Base-by-base conservation (phyloP, 2,888 invertebrate species). In the Macropis europaea region DNA sequence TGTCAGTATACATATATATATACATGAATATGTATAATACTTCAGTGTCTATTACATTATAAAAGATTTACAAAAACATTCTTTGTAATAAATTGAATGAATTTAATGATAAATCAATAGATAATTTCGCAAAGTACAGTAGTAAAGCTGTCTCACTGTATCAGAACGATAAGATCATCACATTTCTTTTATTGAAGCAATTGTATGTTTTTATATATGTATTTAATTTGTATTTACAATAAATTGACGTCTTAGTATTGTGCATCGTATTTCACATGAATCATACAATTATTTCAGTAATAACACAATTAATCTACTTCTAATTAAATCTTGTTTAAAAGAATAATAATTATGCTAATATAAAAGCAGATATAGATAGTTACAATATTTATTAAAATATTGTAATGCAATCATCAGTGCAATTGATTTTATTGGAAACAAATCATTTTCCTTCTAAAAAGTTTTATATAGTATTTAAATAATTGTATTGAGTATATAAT, bases 1-100 rank as follows among this genome's bases (percentile, higher is more conserved):
- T 53, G 11, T 17, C 7, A 42, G 9, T 15, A 42, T 13, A 26
- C 9, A 48, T 62, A 50, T 62, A 54, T 64, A 38, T 32, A 50
- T 61, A 56, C 24, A 59, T 50, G 42, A 6, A 11, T 56, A 48
- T 36, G 61, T 53, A 68, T 43, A n/a, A 28, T 56, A 54, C 9
- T 61, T 13, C 40, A 30, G 24, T 24, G 17, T 61, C 19, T 38
- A 52, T 42, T 19, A 54, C 24, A 67, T 61, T 53, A 42, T 15
- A 40, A 43, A 61, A 61, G 19, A 54, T 45, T 28, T 30, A 50
- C 53, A 26, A 52, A 57, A 71, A 52, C 72, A 38, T 71, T 61
- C 47, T 73, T 48, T 61, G 26, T 57, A 42, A 57, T 30, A 17
- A 50, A 28, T 34, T 28, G 24, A 26, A n/a, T 60, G 22, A 5